Evolutionary conservation across 2,113 vertebrate species (phyloP), one percentile per base, ranked within the genome.

Genomic region (Eonycteris spelaea): DNA sequence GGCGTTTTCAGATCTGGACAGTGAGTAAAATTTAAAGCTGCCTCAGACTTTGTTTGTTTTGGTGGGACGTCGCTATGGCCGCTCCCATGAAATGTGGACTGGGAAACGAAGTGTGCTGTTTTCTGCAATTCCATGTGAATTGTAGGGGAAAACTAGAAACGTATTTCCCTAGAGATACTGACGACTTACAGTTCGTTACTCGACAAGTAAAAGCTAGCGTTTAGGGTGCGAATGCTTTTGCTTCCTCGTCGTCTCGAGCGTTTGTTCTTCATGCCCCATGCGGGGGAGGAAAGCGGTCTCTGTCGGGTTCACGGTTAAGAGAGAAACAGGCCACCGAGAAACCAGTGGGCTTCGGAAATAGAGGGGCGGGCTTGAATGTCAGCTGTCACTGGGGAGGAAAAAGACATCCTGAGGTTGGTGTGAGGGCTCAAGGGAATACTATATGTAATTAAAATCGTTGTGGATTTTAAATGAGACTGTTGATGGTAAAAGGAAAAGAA

Each of bases 1-100:
- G 97, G 99, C 99, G 43, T 97, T 99, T 89, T 99, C 98, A 33
- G 99, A 99, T 98, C 98, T 99, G 94, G 98, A 99, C 90, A 98
- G 99, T 99, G 98, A 99, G 99, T 99, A 97, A 53, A 95, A 28
- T 26, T 79, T 28, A 21, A 51, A 45, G 3, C 43, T 30, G 28
- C 18, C 38, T 77, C 48, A 2, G 0, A 11, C 8, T 63, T 14
- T n/a, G 30, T 40, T 51, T 40, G 40, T 59, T 63, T 82, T 57
- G 43, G 38, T 40, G 22, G 6, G 4, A 14, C 45, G n/a, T 38
- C 10, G 12, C 12, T 15, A 4, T 26, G 57, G 12, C 45, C 30
- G 13, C 24, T 73, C 40, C 16, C 40, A 1, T 16, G 30, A 15
- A 61, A 63, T 5, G 4, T 0, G 9, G 38, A 30, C 45, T 19